Conservation (phyloP, 1,140 invertebrate species). For the Caenorhabditis tropicalis region DNA sequence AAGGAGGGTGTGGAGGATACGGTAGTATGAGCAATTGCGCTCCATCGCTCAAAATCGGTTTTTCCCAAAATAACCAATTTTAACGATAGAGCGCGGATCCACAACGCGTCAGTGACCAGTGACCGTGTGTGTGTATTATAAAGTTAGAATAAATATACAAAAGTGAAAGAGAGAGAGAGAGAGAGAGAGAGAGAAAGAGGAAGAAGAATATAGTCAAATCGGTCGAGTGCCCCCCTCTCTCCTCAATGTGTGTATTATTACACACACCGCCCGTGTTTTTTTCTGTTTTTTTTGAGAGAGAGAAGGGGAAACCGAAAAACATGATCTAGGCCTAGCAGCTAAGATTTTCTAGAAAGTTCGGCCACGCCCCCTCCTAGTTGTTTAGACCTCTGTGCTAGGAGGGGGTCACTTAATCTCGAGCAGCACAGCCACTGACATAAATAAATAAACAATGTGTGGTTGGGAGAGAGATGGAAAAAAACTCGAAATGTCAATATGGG, state of each 20-base stretch:
- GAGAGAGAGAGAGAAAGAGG: background rate
- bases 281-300: background rate
- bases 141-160: background rate
- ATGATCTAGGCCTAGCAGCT: background rate
- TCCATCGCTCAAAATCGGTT: too few relatives aligned
- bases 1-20: background rate
- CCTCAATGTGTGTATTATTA: background rate
- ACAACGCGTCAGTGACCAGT: conserved; percentile 15
- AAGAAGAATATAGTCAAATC: background rate
- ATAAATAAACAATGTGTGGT: too few relatives aligned
- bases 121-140: conserved; percentile 1
- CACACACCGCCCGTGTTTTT: background rate
- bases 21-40: too few relatives aligned
- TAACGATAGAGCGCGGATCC: background rate
- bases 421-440: too few relatives aligned
- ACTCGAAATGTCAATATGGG: too few relatives aligned
- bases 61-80: too few relatives aligned
- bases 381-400: too few relatives aligned
- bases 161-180: background rate
- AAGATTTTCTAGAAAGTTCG: background rate
- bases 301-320: background rate
- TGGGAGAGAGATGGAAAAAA: too few relatives aligned
- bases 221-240: conserved; percentile 2
- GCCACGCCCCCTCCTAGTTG: too few relatives aligned
- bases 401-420: too few relatives aligned